These are phyloP conservation scores for Anadara kagoshimensis DNA, from an alignment of 1,140 invertebrate genomes.

Conservation along the genomic window DNA sequence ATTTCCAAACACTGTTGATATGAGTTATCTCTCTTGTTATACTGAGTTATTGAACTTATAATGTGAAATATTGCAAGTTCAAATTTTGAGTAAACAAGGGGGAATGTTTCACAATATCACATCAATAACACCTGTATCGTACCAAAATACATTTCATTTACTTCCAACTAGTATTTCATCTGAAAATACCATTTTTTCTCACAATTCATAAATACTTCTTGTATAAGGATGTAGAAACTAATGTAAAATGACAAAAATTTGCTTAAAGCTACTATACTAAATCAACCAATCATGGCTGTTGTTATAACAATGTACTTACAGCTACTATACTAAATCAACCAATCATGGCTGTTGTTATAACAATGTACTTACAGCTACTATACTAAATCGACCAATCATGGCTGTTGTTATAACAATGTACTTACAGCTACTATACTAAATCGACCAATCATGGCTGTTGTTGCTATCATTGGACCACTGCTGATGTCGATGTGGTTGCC, in stretches of 20 bases:
- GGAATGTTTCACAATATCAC: too few relatives aligned
- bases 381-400: background rate
- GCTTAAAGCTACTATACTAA: background rate
- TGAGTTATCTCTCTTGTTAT: background rate
- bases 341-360: background rate
- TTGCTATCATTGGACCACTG: conserved; percentile 89
- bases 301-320: background rate
- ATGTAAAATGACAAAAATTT: too few relatives aligned
- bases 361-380: background rate
- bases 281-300: background rate
- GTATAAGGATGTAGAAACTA: too few relatives aligned
- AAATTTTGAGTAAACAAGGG: too few relatives aligned
- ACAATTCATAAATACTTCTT: too few relatives aligned
- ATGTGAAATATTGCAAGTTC: background rate
- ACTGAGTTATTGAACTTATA: background rate
- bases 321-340: too few relatives aligned
- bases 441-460: conserved; percentile 84
- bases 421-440: conserved; percentile 81
- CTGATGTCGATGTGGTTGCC: conserved; percentile 93
- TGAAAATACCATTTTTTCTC: too few relatives aligned
- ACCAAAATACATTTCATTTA: too few relatives aligned
- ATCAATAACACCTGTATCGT: too few relatives aligned
- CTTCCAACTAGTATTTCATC: too few relatives aligned
- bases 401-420: background rate
- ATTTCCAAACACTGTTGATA: background rate